Base-by-base conservation (phyloP, 2,113 vertebrate species). In the Hippocampus barbouri region DNA sequence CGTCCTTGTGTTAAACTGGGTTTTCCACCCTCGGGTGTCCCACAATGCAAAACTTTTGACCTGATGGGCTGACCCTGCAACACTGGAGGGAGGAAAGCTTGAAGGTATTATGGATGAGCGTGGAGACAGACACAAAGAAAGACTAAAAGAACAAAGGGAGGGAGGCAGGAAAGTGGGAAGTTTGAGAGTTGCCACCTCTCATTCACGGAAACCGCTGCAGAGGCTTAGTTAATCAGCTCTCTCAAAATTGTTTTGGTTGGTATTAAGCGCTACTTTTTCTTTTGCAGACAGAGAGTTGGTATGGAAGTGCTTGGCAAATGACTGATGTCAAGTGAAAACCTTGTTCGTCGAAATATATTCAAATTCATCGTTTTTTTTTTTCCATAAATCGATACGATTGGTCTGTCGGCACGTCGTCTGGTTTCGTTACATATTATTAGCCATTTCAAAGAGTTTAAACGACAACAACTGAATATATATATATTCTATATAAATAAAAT, bases 41-140 rank as follows among this genome's bases (percentile, higher is more conserved):
- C 85, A 87, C 86, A 84, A 84, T 84, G 76, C 81, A 78, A 88
- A 87, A 88, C 85, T 54, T 62, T 79, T 79, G 86, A 89, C 87
- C 89, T 72, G 85, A 81, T 84, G 59, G 18, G 59, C 25, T 60
- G 59, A 60, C 59, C 87, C 80, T 70, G 25, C 69, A 70, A 86
- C 89, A 81, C 84, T 16, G 70, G 71, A 73, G 74, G 79, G 71
- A 75, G 74, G 78, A 74, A 88, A 71, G 59, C 78, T 74, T 53
- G 51, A 79, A 85, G 85, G 77, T 80, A 79, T 79, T 34, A 61
- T 61, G 72, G 85, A 85, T 82, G 83, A 53, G 77, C 66, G 15
- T 71, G 38, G 11, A 4, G 47, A 78, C 53, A 69, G 74, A 74
- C 23, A 71, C 68, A 61, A 78, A 74, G 74, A 63, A 74, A 74